Conservation (phyloP, 2,113 vertebrate species). For the Glaucidium brasilianum region DNA sequence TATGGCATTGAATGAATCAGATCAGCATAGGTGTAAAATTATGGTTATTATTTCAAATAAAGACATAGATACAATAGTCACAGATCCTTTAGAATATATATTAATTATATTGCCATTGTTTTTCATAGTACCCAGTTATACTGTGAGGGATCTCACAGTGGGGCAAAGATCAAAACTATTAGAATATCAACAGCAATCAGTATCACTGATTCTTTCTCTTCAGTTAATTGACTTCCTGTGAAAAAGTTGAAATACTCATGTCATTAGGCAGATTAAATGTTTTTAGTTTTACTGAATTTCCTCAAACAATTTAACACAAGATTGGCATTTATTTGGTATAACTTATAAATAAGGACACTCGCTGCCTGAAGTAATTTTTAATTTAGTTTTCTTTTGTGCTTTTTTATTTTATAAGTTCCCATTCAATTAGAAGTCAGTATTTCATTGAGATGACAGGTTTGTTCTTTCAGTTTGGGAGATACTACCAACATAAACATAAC, state of each 20-base stretch:
- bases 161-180: not conserved
- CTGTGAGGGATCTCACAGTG: not conserved
- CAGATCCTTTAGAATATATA: not conserved
- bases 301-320: not conserved
- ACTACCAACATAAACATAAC: not conserved
- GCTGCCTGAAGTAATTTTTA: not conserved
- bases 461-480: not conserved
- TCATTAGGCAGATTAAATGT: not conserved
- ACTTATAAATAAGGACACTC: not conserved
- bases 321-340: not conserved
- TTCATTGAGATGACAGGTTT: not conserved
- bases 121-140: not conserved
- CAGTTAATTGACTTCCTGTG: not conserved
- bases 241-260: not conserved
- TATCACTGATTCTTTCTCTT: not conserved
- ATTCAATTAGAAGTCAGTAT: not conserved
- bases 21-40: not conserved
- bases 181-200: not conserved
- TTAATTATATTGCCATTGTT: not conserved
- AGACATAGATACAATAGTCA: not conserved
- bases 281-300: not conserved
- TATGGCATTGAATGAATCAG: not conserved
- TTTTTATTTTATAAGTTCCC: not conserved
- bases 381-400: not conserved
- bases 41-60: not conserved